Base-by-base conservation (phyloP, 2,888 invertebrate genomes). In the Caradrina clavipalpis region DNA sequence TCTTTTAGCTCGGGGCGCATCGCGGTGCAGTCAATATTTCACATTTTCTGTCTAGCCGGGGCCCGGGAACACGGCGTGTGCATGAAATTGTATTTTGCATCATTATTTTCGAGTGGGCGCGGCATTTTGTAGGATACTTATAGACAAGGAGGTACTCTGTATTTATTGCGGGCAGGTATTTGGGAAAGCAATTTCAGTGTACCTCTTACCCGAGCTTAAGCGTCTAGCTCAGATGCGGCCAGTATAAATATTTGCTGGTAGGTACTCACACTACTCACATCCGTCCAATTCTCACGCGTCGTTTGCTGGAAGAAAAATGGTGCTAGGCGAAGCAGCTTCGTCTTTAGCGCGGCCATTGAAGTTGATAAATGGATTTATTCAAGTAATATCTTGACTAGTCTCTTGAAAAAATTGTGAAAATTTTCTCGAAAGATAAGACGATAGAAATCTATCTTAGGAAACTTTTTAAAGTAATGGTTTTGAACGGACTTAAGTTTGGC, bases 41-140 rank as follows among this genome's bases (percentile, higher is more conserved):
- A 86, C 80, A 88, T 88, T 88, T 87, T 82, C 83, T 77, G 81
- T 81, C 77, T 75, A 78, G 81, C 53, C 76, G 53, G 42, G 63
- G 47, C 55, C 53, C 56, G 39, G 68, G 79, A 83, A 86, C 83
- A 82, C 80, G 81, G 81, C 74, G 83, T 81, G 82, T 80, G 86
- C 83, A 81, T 75, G 73, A 89, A 91, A 92, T 92, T 89, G 88
- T 86, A 92, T 93, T 92, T 92, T 87, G 84, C 91, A 88, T 93
- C 93, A 93, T 94, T 93, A 94, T 93, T 93, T 92, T 92, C 88
- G 83, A 93, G 93, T 91, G 89, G 89, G 85, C 81, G 84, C 82
- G 80, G 82, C 76, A 87, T 90, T 87, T 86, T 84, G 81, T 82
- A 82, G 83, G 78, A 78, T 21, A 51, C 60, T 71, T 47, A 13